Evolutionary conservation across 1,140 invertebrate genomes (phyloP), one percentile per base, ranked within the genome.

Genomic region (Drosophila seguyi): DNA sequence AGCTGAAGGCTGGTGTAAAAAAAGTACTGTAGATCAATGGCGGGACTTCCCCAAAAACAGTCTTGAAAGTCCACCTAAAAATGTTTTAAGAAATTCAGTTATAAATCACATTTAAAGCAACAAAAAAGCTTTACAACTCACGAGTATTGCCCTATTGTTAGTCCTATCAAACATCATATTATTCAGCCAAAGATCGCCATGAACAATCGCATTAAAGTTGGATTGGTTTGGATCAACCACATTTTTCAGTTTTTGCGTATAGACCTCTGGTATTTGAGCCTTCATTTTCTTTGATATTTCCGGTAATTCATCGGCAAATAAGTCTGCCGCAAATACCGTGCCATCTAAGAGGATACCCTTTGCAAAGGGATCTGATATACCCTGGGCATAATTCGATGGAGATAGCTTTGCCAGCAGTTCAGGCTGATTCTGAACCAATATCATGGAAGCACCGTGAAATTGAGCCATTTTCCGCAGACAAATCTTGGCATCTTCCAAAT

Each of bases 171-270:
- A n/a, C n/a, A n/a, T n/a, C n/a, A n/a, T n/a, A n/a, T n/a, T n/a
- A n/a, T n/a, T n/a, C n/a, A n/a, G n/a, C n/a, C n/a, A n/a, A n/a
- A n/a, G n/a, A n/a, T n/a, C n/a, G n/a, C n/a, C 95, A 60, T 96
- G 95, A 56, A 93, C 94, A 29, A 95, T 92, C 3, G 95, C 95
- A 41, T 94, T 93, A 63, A 81, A 65, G 13, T 0, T 58, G 22
- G 38, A 69, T n/a, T 78, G 76, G 7, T 69, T 59, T 1, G 80
- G 52, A 61, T 74, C 25, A 7, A 91, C 81, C 6, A 85, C 38
- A 41, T 47, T 18, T 16, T 34, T 13, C 3, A 91, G 73, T 18
- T 61, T 62, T 10, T 41, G 39, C 4, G 50, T n/a, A 58, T 78
- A 91, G 22, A 38, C 56, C 0, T 38, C 18, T 56, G 62, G 42